Evolutionary conservation across 2,797 vertebrate species (phyloP).

Genomic region (Diceros bicornis): DNA sequence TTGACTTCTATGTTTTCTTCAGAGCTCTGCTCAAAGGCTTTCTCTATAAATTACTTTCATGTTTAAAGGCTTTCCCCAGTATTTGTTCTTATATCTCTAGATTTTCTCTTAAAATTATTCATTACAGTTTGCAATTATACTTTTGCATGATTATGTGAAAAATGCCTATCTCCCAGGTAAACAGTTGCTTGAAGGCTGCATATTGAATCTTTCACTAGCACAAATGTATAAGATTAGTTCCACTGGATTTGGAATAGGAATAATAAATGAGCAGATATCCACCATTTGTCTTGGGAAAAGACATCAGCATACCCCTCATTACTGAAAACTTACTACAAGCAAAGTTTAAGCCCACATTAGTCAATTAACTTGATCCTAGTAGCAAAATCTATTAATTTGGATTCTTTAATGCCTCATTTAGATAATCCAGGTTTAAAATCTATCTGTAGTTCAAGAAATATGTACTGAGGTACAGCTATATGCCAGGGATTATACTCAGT

Average conservation of each 20-base stretch:
- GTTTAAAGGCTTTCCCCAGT: not conserved
- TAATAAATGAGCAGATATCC: not conserved
- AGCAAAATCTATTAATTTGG: not conserved
- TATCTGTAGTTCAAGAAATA: not conserved
- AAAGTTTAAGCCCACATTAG: not conserved
- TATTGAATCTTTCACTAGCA: not conserved
- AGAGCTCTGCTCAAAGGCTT: not conserved
- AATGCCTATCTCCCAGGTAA: not conserved
- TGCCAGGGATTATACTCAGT: not conserved
- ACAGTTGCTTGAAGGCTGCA: not conserved
- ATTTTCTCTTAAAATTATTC: not conserved
- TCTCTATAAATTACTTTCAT: not conserved
- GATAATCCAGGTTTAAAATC: not conserved
- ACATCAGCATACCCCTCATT: not conserved
- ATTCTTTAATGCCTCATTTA: conserved; percentile 34
- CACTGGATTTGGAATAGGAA: not conserved
- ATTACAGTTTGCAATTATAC: not conserved
- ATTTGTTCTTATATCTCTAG: not conserved
- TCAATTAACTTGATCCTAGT: not conserved
- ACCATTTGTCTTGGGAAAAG: not conserved
- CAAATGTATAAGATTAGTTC: not conserved
- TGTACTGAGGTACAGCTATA: not conserved
- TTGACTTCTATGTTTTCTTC: not conserved
- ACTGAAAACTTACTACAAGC: not conserved
- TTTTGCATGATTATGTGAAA: not conserved